Evolutionary conservation across 92 coral and sea anemone genomes (phyloP), one percentile per base, ranked within the genome.

Genomic region (Epizoanthus rinbou): DNA sequence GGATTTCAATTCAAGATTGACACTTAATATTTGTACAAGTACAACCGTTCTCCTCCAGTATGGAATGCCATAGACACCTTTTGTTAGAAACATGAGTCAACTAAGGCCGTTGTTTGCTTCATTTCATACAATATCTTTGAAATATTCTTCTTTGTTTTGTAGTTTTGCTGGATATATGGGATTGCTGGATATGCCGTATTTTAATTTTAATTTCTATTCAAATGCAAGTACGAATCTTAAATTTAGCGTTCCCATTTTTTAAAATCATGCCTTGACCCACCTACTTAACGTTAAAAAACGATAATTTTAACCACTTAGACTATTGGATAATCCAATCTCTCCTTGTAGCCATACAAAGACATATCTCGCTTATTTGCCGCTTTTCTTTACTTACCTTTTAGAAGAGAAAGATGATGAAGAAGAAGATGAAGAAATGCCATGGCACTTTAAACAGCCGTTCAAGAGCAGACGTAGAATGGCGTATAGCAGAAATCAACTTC

Each of bases 401-500:
- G 82, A 39, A 18, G 82, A 78, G 50, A 78, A 78, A 78, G 82
- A 78, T 21, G 71, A 62, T 33, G 82, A 78, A 5, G 82, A 78
- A 41, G 82, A 71, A 17, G 82, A 78, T 59, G 82, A 78, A 17
- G 82, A 60, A 21, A 65, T 90, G 8, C 98, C 98, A 1, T 97
- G 99, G 99, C 96, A 94, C 45, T 87, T 89, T 82, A 94, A 93
- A 64, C 99, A 97, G 74, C 99, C 99, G 16, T 97, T 94, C 90
- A 91, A 93, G 80, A 97, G 95, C 92, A 91, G 99, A 70, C 86
- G 88, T 68, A 73, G 99, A 81, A 92, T 94, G 89, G 99, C 99
- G 8, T 97, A 97, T 90, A 94, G 92, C 67, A 86, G 95, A 63
- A 88, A 94, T 58, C 99, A 97, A 85, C 92, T 97, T 35, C 83